Percentiles rank a stretch among this genome's conserved stretches.
These are phyloP conservation scores for Cheilosia vernalis DNA, from an alignment of 2,888 invertebrate genomes.

Conservation along the genomic window DNA sequence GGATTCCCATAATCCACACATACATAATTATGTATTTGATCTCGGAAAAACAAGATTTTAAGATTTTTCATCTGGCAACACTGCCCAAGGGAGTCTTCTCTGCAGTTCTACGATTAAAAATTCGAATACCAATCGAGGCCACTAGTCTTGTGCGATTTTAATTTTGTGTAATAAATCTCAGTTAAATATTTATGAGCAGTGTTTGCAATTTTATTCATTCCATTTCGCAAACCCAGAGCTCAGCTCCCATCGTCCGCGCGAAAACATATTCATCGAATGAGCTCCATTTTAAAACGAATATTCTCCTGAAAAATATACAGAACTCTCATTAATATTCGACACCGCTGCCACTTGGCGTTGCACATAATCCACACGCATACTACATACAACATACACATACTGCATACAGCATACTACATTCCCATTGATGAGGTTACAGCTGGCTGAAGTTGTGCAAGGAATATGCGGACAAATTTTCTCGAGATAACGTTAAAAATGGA, in stretches of 20 bases:
- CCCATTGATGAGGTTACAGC: conserved; percentile 2
- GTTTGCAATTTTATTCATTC: too few relatives aligned
- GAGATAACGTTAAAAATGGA: neutral
- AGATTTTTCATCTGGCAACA: too few relatives aligned
- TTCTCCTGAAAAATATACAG: neutral
- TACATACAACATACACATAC: too few relatives aligned
- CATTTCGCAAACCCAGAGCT: neutral
- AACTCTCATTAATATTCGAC: conserved; percentile 3
- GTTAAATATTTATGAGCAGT: too few relatives aligned
- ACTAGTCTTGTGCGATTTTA: too few relatives aligned
- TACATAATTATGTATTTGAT: too few relatives aligned
- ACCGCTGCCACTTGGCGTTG: neutral
- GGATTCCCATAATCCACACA: too few relatives aligned
- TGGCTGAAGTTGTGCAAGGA: neutral
- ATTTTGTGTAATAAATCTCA: too few relatives aligned
- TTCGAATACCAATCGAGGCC: too few relatives aligned
- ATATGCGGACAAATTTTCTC: neutral
- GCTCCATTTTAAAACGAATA: neutral
- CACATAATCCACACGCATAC: neutral
- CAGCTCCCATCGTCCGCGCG: neutral
- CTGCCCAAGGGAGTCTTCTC: too few relatives aligned
- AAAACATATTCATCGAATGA: neutral
- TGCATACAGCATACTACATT: neutral
- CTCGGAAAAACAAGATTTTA: too few relatives aligned
- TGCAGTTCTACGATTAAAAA: too few relatives aligned